Conservation (phyloP, 2,888 invertebrate species). For the Ditula angustiorana region DNA sequence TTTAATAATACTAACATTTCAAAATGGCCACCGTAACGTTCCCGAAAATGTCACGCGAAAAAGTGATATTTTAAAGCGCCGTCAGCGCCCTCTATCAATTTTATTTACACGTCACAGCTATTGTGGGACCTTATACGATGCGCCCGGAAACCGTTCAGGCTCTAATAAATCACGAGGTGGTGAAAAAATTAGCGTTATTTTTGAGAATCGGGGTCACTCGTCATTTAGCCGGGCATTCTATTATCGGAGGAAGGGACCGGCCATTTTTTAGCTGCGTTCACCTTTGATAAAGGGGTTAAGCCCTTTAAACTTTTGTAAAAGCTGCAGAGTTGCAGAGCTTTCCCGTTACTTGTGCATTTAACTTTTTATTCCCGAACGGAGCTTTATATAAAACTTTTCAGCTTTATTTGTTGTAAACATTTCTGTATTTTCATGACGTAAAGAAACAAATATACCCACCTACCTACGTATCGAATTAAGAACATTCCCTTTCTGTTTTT, state of each 20-base stretch:
- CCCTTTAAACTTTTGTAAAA: slow-evolving; percentile 45
- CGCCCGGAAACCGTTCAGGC: slow-evolving; percentile 60
- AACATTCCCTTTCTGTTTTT: too few species aligned
- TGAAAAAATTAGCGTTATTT: slow-evolving; percentile 70
- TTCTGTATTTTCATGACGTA: neutral
- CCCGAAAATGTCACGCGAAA: slow-evolving; percentile 4
- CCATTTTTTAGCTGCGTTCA: slow-evolving; percentile 58
- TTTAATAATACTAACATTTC: neutral
- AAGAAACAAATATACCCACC: neutral
- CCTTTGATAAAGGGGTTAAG: slow-evolving; percentile 54
- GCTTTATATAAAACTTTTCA: neutral
- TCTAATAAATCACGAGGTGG: slow-evolving; percentile 67
- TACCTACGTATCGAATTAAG: too few species aligned
- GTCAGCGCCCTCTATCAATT: slow-evolving; percentile 57
- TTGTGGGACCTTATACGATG: slow-evolving; percentile 59
- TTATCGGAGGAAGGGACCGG: slow-evolving; percentile 54
- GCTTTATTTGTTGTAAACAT: neutral
- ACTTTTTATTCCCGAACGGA: slow-evolving; percentile 13
- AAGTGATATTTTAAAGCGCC: slow-evolving; percentile 40
- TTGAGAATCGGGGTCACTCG: slow-evolving; percentile 58
- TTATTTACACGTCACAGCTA: slow-evolving; percentile 63
- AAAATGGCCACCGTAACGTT: neutral
- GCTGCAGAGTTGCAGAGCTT: slow-evolving; percentile 30
- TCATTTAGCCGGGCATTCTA: slow-evolving; percentile 57
- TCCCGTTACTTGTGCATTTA: slow-evolving; percentile 29